Conservation (phyloP, 1,140 invertebrate genomes). For the Oedothorax gibbosus region DNA sequence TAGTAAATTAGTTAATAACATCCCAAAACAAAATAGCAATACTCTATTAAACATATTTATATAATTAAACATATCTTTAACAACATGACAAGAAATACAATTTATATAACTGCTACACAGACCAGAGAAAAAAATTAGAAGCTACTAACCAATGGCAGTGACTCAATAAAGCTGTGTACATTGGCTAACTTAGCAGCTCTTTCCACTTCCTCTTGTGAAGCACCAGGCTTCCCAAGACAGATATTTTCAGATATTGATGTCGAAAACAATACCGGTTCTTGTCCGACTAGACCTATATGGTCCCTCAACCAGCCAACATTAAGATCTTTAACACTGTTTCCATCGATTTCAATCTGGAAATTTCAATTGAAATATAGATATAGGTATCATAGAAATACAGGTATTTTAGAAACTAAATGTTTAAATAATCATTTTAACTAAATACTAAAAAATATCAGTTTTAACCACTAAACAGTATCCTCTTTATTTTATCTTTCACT, state of each 20-base stretch:
- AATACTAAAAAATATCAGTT: too few species aligned
- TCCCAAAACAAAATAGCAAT: too few species aligned
- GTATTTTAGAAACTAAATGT: too few species aligned
- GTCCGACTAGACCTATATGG: constrained; percentile 85
- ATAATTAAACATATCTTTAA: too few species aligned
- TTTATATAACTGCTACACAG: background rate
- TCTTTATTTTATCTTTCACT: too few species aligned
- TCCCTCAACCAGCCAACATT: constrained; percentile 85
- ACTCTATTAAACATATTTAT: too few species aligned
- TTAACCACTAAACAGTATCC: too few species aligned
- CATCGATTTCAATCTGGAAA: constrained; percentile 65
- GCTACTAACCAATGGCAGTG: constrained; percentile 60
- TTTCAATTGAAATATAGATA: too few species aligned
- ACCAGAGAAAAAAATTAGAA: background rate
- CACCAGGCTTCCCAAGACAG: constrained; percentile 39
- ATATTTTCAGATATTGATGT: constrained; percentile 76
- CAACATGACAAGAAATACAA: background rate
- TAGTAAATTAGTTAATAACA: too few species aligned
- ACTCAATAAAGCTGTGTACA: constrained; percentile 69
- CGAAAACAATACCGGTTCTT: constrained; percentile 87
- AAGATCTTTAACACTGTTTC: constrained; percentile 75
- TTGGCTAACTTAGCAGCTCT: constrained; percentile 69
- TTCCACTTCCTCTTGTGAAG: constrained; percentile 66
- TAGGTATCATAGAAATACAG: too few species aligned
- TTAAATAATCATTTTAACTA: too few species aligned